Base-by-base conservation (phyloP, 2,888 invertebrate genomes). In the Palloptera scutellata region DNA sequence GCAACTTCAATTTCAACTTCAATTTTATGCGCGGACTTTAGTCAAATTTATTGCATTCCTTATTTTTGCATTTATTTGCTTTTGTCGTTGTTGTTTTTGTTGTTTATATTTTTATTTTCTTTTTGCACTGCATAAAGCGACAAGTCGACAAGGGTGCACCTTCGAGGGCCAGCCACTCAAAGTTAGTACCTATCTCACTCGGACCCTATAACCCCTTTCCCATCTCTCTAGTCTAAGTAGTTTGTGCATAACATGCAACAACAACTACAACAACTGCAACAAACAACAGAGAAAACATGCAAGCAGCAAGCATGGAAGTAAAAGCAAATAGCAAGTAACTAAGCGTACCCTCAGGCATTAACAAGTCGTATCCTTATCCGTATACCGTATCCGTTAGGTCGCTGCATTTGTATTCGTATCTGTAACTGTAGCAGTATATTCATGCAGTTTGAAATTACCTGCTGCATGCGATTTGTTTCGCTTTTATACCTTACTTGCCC, bases 291-390 rank as follows among this genome's bases (percentile, higher is more conserved):
- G 6, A 30, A 30, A 30, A 30, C 30, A 30, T 30, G 30, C 6
- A 4, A 30, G 30, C 30, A 30, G 30, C 30, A 30, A 17, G 20
- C 19, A 17, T 48, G 52, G 51, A 59, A 58, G 59, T 64, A 64
- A 64, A 64, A 51, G 53, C 53, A 64, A 64, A 64, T 64, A 64
- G 60, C 60, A 61, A 66, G 65, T 60, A 66, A 66, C 60, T 66
- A 66, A 66, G 65, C 65, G 54, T 54, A 66, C 65, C 65, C 65
- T 43, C 54, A 54, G 61, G 65, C 65, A 66, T 66, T 66, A 66
- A 66, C 60, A 66, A 66, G 60, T 61, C 65, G 65, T 66, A 66
- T 66, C 60, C 65, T 66, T 61, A 66, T 66, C 65, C 65, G 61
- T 40, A 61, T 66, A 45, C 53, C 20, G 51, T n/a, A 43, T 48